Evolutionary conservation across 2,888 invertebrate species (phyloP), one percentile per base, ranked within the genome.

Genomic region (Brenthis daphne): DNA sequence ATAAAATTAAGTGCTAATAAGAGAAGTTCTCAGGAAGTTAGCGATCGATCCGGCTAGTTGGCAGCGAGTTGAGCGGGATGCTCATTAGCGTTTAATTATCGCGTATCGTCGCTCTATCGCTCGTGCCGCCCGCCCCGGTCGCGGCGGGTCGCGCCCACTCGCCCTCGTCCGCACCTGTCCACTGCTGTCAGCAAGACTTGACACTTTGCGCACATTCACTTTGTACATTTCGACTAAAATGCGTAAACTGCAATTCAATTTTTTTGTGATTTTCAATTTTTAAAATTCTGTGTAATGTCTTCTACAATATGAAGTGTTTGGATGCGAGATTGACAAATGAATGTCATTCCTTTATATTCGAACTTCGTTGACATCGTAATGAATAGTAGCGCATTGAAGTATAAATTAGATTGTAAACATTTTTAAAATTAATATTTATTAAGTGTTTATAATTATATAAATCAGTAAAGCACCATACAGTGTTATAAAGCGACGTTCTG

Each of bases 51-150:
- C 57, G 71, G 72, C 73, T 70, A 67, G 73, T 68, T 72, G 72
- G 74, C 73, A 68, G 55, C 65, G 64, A 65, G 63, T 69, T 54
- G 73, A 64, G 68, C 71, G 67, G 72, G 72, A 72, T 71, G 73
- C 73, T 72, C 69, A 70, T 75, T 75, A 75, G 70, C 69, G 72
- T 76, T 73, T 73, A 75, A 76, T 74, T 75, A 73, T 69, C 70
- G 71, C 71, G 68, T 71, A 66, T 73, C 70, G 73, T 73, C 65
- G 53, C 33, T 43, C 37, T 43, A 43, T 43, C 37, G 37, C 37
- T 29, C 11, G 37, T 11, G 37, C 37, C 37, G 37, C 37, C 37
- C 37, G 37, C 37, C 37, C 37, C 11, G 37, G 11, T 11, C 37
- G 37, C 11, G 37, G 48, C 57, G 65, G 64, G 61, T 63, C 57